Conservation (phyloP, 2,113 vertebrate species). For the Entelurus aequoreus region DNA sequence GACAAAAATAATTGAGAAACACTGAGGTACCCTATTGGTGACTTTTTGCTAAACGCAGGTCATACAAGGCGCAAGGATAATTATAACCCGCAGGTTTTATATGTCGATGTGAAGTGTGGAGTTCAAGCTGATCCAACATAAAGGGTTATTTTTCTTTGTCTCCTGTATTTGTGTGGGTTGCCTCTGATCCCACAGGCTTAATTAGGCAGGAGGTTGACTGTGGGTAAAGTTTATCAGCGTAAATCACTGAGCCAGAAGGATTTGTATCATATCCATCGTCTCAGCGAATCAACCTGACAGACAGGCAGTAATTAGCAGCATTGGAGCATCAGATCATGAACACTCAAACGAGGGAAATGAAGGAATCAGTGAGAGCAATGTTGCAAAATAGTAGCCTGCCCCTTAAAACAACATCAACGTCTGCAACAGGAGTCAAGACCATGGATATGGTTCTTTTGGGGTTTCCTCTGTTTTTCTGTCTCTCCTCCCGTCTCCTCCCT, state of each 20-base stretch:
- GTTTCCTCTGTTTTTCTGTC: conserved; percentile 30
- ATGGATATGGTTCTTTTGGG: conserved; percentile 54
- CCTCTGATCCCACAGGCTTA: conserved; percentile 44
- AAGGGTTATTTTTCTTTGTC: conserved; percentile 17
- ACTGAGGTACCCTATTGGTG: no score
- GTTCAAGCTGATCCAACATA: conserved; percentile 1
- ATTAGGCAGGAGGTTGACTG: conserved; percentile 42
- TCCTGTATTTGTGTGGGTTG: conserved; percentile 20
- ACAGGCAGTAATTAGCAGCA: conserved; percentile 47
- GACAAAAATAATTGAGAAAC: no score
- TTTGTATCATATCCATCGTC: conserved; percentile 35
- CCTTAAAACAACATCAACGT: conserved; percentile 26
- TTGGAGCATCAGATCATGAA: conserved; percentile 42
- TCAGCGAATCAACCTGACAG: conserved; percentile 35
- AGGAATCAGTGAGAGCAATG: conserved; percentile 1
- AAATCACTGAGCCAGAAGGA: conserved; percentile 45
- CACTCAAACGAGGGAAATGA: conserved; percentile 18
- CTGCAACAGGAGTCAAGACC: conserved; percentile 35
- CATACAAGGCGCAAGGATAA: no score
- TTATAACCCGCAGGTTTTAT: not conserved
- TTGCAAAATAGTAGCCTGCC: conserved; percentile 16
- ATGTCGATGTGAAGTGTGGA: not conserved
- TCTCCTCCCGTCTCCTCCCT: conserved; percentile 18
- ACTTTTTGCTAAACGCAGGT: no score
- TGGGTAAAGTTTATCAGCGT: conserved; percentile 42